phyloP scores from a whole-genome alignment of 1,140 invertebrate species.

The Drosophila subobscura region DNA sequence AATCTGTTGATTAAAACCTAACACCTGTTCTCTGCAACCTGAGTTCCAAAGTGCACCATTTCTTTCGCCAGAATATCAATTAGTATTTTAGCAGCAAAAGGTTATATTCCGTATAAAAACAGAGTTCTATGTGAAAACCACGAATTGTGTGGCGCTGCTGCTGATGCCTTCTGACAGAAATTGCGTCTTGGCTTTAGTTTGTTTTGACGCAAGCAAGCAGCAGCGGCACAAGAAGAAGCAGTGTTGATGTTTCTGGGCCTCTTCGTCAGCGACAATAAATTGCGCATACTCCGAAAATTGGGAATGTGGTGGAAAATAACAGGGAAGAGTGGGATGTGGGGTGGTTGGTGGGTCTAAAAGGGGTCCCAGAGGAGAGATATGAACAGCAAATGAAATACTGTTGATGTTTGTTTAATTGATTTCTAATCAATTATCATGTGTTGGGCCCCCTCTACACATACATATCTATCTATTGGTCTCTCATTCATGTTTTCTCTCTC shows the following conservation, averaged over 20 bases:
- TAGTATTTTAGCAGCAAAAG: too few species aligned
- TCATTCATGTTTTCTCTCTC: neutral
- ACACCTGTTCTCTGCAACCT: too few species aligned
- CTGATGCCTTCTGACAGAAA: slow-evolving; percentile 34
- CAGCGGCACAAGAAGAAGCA: slow-evolving; percentile 22
- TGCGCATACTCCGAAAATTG: slow-evolving; percentile 46
- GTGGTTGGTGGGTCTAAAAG: neutral
- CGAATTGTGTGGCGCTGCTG: slow-evolving; percentile 5
- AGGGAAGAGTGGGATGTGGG: slow-evolving; percentile 10
- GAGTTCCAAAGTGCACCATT: too few species aligned
- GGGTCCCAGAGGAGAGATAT: neutral
- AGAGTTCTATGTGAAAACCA: too few species aligned
- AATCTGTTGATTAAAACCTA: too few species aligned
- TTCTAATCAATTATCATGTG: slow-evolving; percentile 68
- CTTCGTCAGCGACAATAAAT: slow-evolving; percentile 24
- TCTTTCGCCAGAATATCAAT: too few species aligned
- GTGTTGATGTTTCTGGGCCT: too few species aligned
- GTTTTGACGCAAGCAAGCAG: slow-evolving; percentile 33
- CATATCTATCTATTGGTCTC: slow-evolving; percentile 1
- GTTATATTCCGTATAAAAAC: too few species aligned
- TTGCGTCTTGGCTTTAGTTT: slow-evolving; percentile 70
- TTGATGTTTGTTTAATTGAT: slow-evolving; percentile 78
- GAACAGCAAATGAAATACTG: slow-evolving; percentile 17
- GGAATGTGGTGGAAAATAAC: slow-evolving; percentile 55
- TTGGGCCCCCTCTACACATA: neutral